Conservation (phyloP, 2,888 invertebrate species). For the Copidosoma aretas region DNA sequence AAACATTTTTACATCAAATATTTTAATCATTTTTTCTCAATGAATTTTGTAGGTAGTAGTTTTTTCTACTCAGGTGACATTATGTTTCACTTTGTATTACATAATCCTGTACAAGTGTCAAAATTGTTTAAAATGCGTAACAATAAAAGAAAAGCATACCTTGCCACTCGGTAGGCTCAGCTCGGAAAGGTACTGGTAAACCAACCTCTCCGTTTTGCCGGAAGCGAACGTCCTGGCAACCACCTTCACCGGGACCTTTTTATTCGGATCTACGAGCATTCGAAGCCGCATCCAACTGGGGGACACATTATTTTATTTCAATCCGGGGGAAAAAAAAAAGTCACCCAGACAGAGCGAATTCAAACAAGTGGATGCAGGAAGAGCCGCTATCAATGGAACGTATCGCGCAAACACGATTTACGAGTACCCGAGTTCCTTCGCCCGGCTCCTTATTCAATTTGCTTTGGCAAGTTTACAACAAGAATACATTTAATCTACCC, state of each 20-base stretch:
- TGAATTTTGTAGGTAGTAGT: too few relatives aligned
- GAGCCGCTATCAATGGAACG: too few relatives aligned
- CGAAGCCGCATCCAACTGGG: conserved; percentile 98
- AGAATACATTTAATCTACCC: not conserved
- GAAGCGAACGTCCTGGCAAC: conserved; percentile 98
- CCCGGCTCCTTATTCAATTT: conserved; percentile 71
- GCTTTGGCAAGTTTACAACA: not conserved
- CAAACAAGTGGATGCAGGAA: not conserved
- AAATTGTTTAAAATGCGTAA: not conserved
- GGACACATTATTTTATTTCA: conserved; percentile 50
- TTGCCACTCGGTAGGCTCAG: conserved; percentile 93
- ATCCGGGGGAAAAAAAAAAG: not conserved
- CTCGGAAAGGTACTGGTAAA: conserved; percentile 95
- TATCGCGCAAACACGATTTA: conserved; percentile 68
- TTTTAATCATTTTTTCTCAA: too few relatives aligned
- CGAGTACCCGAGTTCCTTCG: conserved; percentile 95
- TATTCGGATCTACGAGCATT: conserved; percentile 90
- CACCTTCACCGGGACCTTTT: conserved; percentile 96
- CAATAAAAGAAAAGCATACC: conserved; percentile 57
- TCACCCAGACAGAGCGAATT: not conserved
- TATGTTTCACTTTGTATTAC: too few relatives aligned
- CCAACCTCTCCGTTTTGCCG: conserved; percentile 98
- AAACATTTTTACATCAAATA: too few relatives aligned
- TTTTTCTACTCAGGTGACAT: too few relatives aligned
- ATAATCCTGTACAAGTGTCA: too few relatives aligned